A percentile compares a stretch with the other conserved stretches of the same genome.
These are phyloP conservation scores for Luperina testacea DNA, from an alignment of 2,888 invertebrate species.

Conservation along the genomic window DNA sequence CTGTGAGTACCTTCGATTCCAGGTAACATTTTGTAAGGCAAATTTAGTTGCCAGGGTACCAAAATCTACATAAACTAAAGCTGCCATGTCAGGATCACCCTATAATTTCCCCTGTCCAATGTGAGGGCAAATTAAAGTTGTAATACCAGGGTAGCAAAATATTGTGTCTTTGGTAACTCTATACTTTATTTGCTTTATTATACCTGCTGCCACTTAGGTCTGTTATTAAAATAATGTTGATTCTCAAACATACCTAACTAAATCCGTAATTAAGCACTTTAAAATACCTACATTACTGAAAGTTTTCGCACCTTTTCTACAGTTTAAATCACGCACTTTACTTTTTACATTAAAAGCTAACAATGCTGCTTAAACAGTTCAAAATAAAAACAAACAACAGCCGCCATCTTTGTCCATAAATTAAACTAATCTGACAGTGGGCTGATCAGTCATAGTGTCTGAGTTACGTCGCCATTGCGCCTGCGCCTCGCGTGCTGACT, in stretches of 20 bases:
- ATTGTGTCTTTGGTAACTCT: constrained; percentile 21
- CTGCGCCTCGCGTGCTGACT: constrained; percentile 75
- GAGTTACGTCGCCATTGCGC: constrained; percentile 58
- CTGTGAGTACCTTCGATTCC: neutral
- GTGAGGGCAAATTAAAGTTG: constrained; percentile 33
- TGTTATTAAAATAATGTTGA: constrained; percentile 29
- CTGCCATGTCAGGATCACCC: constrained; percentile 11
- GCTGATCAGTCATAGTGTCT: constrained; percentile 64
- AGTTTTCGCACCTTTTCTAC: neutral
- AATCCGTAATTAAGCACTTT: constrained; percentile 3
- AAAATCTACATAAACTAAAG: constrained; percentile 34
- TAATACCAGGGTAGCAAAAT: constrained; percentile 35
- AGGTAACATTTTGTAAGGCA: constrained; percentile 9
- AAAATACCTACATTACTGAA: constrained; percentile 15
- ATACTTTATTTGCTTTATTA: neutral
- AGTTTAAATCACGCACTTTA: neutral
- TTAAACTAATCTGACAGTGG: constrained; percentile 63
- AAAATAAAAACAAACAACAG: constrained; percentile 40
- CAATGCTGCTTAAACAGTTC: constrained; percentile 14
- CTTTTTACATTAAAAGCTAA: neutral
- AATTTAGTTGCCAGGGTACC: constrained; percentile 14
- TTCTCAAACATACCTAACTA: neutral
- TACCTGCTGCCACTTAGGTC: constrained; percentile 9
- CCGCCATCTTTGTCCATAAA: constrained; percentile 55
- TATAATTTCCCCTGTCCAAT: constrained; percentile 36